Evolutionary conservation across 1,140 invertebrate genomes (phyloP).

Genomic region (Diplogasteroides magnus): DNA sequence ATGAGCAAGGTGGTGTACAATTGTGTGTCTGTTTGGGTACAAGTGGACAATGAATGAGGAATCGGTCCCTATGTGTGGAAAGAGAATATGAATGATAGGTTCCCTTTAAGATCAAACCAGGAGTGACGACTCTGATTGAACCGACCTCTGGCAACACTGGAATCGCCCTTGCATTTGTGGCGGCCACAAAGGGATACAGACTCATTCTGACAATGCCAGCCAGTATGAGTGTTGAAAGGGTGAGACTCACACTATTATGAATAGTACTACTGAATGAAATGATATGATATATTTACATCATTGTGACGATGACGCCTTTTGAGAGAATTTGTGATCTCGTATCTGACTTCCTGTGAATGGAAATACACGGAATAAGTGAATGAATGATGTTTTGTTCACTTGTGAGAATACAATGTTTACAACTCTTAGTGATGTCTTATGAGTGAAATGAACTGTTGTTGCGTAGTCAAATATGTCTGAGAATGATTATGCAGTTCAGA

Average conservation of each 20-base stretch:
- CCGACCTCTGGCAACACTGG: slow-evolving; percentile 57
- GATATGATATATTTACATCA: slow-evolving; percentile 15
- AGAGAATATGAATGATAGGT: no score
- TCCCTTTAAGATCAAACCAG: slow-evolving; percentile 44
- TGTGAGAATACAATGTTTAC: no score
- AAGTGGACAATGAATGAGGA: no score
- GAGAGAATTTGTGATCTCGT: neutral
- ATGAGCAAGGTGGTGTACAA: no score
- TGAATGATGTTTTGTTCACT: no score
- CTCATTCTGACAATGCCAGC: slow-evolving; percentile 57
- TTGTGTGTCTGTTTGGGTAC: no score
- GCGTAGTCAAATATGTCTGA: no score
- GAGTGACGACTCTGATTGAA: slow-evolving; percentile 51
- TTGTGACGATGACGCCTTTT: no score
- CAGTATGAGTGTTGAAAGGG: slow-evolving; percentile 56
- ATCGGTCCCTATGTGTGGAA: neutral
- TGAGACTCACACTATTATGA: no score
- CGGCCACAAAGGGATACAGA: slow-evolving; percentile 56
- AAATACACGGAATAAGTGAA: no score
- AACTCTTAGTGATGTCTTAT: no score
- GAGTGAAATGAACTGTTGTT: no score
- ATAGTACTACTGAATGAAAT: neutral
- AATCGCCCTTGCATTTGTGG: slow-evolving; percentile 55
- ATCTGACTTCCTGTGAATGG: neutral
- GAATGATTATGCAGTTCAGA: neutral